Conservation (phyloP, 2,888 invertebrate genomes). For the Phania funesta region DNA sequence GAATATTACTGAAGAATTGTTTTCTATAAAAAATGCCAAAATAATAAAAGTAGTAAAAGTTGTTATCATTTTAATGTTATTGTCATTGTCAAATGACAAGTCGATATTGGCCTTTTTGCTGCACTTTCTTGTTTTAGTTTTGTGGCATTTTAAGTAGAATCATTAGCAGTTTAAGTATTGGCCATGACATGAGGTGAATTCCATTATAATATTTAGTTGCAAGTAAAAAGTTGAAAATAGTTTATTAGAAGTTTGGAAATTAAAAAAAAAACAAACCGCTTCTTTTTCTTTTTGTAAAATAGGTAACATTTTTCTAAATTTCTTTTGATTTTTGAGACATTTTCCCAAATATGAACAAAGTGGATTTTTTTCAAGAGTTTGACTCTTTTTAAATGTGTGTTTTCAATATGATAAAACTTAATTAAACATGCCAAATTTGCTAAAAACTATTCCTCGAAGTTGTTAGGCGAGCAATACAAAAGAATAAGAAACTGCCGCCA, state of each 20-base stretch:
- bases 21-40: slow-evolving; percentile 51
- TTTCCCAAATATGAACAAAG: no score
- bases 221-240: neutral
- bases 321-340: no score
- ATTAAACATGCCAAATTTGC: no score
- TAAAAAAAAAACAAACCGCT: no score
- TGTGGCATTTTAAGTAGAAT: slow-evolving; percentile 47
- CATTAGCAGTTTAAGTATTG: slow-evolving; percentile 32
- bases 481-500: no score
- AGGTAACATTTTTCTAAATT: no score
- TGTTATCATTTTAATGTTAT: slow-evolving; percentile 67
- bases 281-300: no score
- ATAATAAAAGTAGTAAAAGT: slow-evolving; percentile 67
- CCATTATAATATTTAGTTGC: slow-evolving; percentile 2
- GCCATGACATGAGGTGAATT: slow-evolving; percentile 31
- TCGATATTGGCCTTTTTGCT: slow-evolving; percentile 45
- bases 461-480: no score
- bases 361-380: no score
- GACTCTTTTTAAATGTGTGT: no score
- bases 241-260: neutral
- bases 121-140: slow-evolving; percentile 9
- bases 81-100: slow-evolving; percentile 62
- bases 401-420: no score
- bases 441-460: no score
- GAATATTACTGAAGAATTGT: slow-evolving; percentile 51